Conservation (phyloP, 2,888 invertebrate species). For the Nesidiocoris tenuis region DNA sequence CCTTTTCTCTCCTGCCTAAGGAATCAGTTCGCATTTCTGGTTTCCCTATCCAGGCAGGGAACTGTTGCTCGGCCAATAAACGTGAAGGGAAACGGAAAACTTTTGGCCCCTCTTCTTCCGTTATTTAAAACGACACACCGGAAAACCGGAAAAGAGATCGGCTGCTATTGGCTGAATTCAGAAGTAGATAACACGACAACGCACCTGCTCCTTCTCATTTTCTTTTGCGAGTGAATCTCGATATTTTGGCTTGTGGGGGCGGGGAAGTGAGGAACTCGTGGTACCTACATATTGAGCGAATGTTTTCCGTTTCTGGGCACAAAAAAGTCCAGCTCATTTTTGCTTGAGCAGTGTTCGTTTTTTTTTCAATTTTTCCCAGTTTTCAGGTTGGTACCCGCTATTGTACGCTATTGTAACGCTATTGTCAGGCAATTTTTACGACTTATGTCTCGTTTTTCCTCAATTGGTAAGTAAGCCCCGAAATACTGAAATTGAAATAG, state of each 20-base stretch:
- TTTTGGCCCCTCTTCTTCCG: conserved; percentile 16
- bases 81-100: not conserved
- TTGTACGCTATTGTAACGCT: too few species aligned
- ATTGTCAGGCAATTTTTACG: too few species aligned
- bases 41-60: not conserved
- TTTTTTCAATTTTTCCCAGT: too few species aligned
- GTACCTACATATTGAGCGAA: too few species aligned
- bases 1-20: not conserved
- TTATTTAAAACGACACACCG: conserved; percentile 12
- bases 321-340: too few species aligned
- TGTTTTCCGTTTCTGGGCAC: too few species aligned
- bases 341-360: too few species aligned
- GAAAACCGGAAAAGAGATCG: conserved; percentile 2
- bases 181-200: conserved; percentile 21
- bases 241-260: not conserved
- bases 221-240: conserved; percentile 3
- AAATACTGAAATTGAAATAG: too few species aligned
- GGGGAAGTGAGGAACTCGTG: not conserved
- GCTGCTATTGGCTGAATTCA: conserved; percentile 27
- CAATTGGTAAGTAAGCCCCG: too few species aligned
- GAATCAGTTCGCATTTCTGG: not conserved
- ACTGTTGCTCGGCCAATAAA: conserved; percentile 21
- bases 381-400: too few species aligned
- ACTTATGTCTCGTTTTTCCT: too few species aligned
- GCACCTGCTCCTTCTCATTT: conserved; percentile 35